Evolutionary conservation across 2,797 vertebrate species (phyloP), one percentile per base, ranked within the genome.

Genomic region (Rhinogobio ventralis): DNA sequence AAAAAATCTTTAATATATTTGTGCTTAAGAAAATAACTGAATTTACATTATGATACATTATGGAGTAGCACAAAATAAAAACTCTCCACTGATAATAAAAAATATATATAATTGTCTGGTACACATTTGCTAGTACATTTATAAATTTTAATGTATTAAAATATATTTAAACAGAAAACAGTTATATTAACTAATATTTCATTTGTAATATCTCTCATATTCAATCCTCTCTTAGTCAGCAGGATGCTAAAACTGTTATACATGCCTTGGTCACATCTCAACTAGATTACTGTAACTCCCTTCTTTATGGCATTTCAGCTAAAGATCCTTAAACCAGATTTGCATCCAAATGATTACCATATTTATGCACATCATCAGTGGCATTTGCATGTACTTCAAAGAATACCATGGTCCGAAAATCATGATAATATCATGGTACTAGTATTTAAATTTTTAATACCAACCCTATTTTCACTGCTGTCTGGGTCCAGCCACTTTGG

Each of bases 401-500:
- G 51, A 57, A 23, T 17, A 9, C 7, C 33, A 76, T 9, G 13
- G 23, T 7, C 17, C 46, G 53, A 51, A 33, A 53, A 23, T 53
- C 36, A 39, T 39, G 28, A 25, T 39, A 42, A 60, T 42, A 25
- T 28, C 14, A 79, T 33, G 19, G 28, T 49, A n/a, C 30, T 23
- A 36, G 10, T 4, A n/a, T 15, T 10, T 73, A 2, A n/a, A 6
- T 60, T 0, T 10, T 4, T 14, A 46, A 14, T 49, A 79, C 77
- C 20, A 33, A 79, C 97, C 90, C 98, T 95, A 91, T 97, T 98
- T 85, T 95, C 94, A 88, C 97, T 98, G 6, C 95, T 97, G 81
- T 99, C 98, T 23, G 97, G 97, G 89, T 95, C 96, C 87, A 99
- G 86, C 97, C 98, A 99, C 88, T 96, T 97, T 0, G 98, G 98